phyloP scores from a whole-genome alignment of 2,113 vertebrate genomes.

The Pygoscelis adeliae region DNA sequence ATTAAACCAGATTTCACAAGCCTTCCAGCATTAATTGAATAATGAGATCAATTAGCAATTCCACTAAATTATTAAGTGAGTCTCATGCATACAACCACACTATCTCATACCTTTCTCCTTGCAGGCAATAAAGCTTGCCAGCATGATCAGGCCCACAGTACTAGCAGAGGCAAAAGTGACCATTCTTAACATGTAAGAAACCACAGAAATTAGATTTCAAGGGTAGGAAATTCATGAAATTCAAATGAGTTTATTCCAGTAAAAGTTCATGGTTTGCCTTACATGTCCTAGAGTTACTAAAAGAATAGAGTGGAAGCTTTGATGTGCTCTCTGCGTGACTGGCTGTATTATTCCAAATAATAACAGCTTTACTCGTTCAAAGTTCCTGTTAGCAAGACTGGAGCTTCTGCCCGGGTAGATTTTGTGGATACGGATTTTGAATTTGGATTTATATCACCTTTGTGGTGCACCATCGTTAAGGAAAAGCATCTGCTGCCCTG shows the following conservation, averaged over 20 bases:
- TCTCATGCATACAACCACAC: neutral
- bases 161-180: neutral
- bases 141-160: neutral
- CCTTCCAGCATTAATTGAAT: slow-evolving; percentile 48
- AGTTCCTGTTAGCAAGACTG: neutral
- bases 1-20: slow-evolving; percentile 39
- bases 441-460: neutral
- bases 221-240: neutral
- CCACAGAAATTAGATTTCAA: neutral
- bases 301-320: neutral
- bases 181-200: neutral
- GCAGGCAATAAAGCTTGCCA: neutral
- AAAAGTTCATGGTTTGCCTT: neutral
- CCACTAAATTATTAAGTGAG: slow-evolving; percentile 33
- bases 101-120: neutral
- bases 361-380: neutral
- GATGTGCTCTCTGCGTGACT: neutral
- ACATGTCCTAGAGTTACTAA: neutral
- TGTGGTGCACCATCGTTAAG: neutral
- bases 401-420: neutral
- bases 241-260: neutral
- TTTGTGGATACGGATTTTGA: neutral
- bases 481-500: neutral
- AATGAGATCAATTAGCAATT: slow-evolving; percentile 56
- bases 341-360: neutral